These are phyloP conservation scores for Lagodon rhomboides DNA, from an alignment of 2,797 vertebrate genomes.

Conservation along the genomic window DNA sequence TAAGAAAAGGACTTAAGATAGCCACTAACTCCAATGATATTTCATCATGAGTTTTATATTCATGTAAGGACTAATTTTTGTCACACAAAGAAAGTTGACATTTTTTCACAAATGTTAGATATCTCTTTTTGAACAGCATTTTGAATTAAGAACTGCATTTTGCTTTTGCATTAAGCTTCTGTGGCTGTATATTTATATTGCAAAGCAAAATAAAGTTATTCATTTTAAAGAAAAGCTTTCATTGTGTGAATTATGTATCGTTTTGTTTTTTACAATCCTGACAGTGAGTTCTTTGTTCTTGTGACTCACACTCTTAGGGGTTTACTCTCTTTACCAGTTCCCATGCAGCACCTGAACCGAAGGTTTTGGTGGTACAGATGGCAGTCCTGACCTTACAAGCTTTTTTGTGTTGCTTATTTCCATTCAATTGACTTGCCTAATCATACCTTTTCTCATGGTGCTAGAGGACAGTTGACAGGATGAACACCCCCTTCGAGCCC, in stretches of 20 bases:
- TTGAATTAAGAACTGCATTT: no score
- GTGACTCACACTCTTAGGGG: background rate
- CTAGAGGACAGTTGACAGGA: constrained; percentile 7
- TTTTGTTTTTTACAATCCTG: background rate
- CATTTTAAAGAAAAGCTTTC: no score
- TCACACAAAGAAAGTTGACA: no score
- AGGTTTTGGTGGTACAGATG: background rate
- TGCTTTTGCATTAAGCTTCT: no score
- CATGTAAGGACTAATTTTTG: no score
- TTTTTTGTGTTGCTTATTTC: constrained; percentile 9
- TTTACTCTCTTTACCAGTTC: background rate
- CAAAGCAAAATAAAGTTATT: no score
- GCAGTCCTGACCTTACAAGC: background rate
- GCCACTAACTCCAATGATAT: no score
- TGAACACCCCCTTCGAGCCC: constrained; percentile 26
- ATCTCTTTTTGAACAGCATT: no score
- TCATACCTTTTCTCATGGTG: background rate
- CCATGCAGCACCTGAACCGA: background rate
- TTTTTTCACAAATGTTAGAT: no score
- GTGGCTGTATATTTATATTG: no score
- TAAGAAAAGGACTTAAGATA: no score
- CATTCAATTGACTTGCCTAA: background rate
- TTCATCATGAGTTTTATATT: no score
- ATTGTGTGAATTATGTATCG: background rate
- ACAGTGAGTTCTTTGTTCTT: background rate